Percentiles rank a stretch among this genome's conserved stretches.
Evolutionary conservation across 2,888 invertebrate species (phyloP).

Genomic region (Chydorus sphaericus): DNA sequence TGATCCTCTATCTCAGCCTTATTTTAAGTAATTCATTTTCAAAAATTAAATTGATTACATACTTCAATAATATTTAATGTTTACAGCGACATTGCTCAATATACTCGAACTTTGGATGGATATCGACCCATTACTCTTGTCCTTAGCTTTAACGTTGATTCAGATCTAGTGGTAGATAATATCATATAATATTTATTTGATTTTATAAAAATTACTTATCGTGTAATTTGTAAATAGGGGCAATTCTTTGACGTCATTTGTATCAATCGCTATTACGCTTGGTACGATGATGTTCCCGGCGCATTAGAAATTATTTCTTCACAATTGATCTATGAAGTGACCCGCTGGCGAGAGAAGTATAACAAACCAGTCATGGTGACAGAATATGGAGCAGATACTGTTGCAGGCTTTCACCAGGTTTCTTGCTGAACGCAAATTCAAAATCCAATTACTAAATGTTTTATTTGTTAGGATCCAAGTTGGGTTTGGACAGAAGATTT

Average conservation of each 20-base stretch:
- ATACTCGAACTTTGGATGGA: constrained; percentile 48
- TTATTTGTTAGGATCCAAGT: constrained; percentile 33
- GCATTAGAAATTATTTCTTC: constrained; percentile 54
- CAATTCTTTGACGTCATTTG: constrained; percentile 71
- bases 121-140: constrained; percentile 75
- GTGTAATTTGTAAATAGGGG: constrained; percentile 37
- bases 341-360: constrained; percentile 59
- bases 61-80: constrained; percentile 8
- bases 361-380: constrained; percentile 82
- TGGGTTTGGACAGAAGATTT: constrained; percentile 92
- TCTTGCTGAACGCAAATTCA: constrained; percentile 21
- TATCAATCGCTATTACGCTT: constrained; percentile 92
- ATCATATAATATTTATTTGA: not conserved
- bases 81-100: not conserved
- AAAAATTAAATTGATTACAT: not conserved
- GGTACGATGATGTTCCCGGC: constrained; percentile 81
- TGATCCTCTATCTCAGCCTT: constrained; percentile 50
- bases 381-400: constrained; percentile 92
- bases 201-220: not conserved
- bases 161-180: constrained; percentile 49
- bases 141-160: constrained; percentile 42
- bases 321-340: constrained; percentile 56
- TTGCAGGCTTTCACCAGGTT: constrained; percentile 82
- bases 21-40: constrained; percentile 51
- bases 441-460: not conserved